Evolutionary conservation across 2,888 invertebrate species (phyloP), one percentile per base, ranked within the genome.

Genomic region (Criorhina ranunculi): DNA sequence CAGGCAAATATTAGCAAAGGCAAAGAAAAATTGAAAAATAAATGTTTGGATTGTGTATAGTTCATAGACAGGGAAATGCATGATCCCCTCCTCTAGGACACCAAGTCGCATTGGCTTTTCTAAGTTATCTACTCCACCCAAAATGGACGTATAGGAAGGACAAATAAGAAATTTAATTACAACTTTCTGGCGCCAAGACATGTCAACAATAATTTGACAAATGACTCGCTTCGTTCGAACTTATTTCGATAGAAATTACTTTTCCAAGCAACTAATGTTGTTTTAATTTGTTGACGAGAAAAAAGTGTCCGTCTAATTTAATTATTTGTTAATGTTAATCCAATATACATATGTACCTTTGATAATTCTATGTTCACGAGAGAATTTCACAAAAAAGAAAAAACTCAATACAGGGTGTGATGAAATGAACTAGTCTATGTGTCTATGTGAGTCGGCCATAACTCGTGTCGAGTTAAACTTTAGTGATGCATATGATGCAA

Each of bases 271-370:
- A n/a, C 7, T 53, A 62, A 59, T 67, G 40, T 49, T 67, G 59
- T 59, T 59, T 66, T 59, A 69, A 64, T 64, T 6, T 64, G 40
- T 46, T 62, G 55, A 12, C 11, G 33, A 11, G 5, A 57, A 19
- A 37, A 0, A 19, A 37, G 2, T 5, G 37, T 19, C 37, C 57
- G 11, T 12, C 24, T 57, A 60, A 31, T 15, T 64, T 44, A 64
- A 72, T 79, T 79, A 79, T 79, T 79, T 79, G 51, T 29, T 19
- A 19, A 79, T 59, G 79, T 72, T 72, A 72, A 72, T 79, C 79
- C 42, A n/a, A n/a, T n/a, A n/a, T n/a, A n/a, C n/a, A n/a, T n/a
- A 44, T 51, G n/a, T 31, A 57, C 42, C 78, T 79, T 79, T 79
- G 72, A 79, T 46, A 35, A 15, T 11, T 5, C 8, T 44, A 62